Evolutionary conservation across 2,113 vertebrate species (phyloP).

Genomic region (Gallinago jamesoni): DNA sequence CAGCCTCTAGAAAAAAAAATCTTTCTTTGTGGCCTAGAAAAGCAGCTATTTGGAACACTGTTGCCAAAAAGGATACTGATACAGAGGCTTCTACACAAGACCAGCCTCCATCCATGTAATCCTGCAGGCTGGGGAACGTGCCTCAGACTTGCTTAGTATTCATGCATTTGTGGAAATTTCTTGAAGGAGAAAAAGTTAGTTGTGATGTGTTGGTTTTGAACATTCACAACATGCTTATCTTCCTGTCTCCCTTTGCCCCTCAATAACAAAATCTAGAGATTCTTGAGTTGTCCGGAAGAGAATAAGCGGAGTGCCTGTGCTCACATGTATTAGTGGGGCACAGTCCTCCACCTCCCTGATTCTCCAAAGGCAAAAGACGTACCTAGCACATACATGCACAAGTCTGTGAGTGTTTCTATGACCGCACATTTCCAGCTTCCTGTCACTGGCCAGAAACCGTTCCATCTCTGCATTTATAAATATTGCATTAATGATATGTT

Average conservation of each 20-base stretch:
- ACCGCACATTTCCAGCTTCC: neutral
- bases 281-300: neutral
- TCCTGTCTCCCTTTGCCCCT: neutral
- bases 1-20: neutral
- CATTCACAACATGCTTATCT: neutral
- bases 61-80: neutral
- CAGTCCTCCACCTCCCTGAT: neutral
- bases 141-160: neutral
- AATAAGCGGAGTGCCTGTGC: neutral
- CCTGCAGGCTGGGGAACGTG: neutral
- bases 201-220: neutral
- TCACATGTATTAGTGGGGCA: neutral
- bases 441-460: neutral
- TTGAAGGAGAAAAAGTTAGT: neutral
- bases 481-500: slow-evolving; percentile 25
- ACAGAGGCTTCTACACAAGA: neutral
- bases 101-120: neutral
- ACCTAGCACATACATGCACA: neutral
- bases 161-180: neutral
- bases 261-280: neutral
- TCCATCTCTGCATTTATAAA: neutral
- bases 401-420: neutral
- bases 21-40: neutral
- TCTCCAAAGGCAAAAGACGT: neutral
- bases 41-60: neutral